Base-by-base conservation (phyloP, 2,888 invertebrate species). In the Athrips mouffetella region DNA sequence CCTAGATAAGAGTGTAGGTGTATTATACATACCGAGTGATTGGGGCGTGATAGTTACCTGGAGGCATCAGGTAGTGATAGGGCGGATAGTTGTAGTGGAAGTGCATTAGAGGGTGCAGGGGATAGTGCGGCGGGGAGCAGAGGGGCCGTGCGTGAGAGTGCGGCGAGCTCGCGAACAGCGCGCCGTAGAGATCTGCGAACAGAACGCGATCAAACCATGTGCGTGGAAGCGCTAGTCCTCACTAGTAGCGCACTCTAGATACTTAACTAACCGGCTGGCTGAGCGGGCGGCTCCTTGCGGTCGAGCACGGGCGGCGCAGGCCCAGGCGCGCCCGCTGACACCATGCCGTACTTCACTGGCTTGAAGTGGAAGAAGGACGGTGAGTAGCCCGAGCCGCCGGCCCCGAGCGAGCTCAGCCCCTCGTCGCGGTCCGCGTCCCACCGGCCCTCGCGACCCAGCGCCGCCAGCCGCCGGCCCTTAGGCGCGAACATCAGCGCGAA, bases 401-500 rank as follows among this genome's bases (percentile, higher is more conserved):
- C 90, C 71, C 93, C 93, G 60, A 95, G 80, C 45, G 95, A 94
- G 78, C 95, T 95, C 60, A 95, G 92, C 49, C 94, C 92, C 62
- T 96, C 96, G 62, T 95, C 95, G 52, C 95, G 90, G 76, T 94
- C 96, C 67, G 94, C 94, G 57, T 93, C 91, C 79, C 93, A 94
- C 56, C 94, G 91, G 10, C 94, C 96, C 70, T 97, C 96, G 65
- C 96, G 94, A 40, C 97, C 97, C 89, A 97, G 92, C 41, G 97
- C 97, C 0, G 97, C 97, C 65, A 98, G 85, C 67, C 98, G 96
- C 31, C 97, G 90, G 23, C 97, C 97, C 86, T 95, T 97, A 25
- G 97, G 94, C 85, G 97, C 93, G 80, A 98, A 98, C 97, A 98
- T 97, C 49, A 97, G 93, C 62, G 96, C 91, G 81, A 98, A 96